Base-by-base conservation (phyloP, 2,113 vertebrate species). In the Oncorhynchus kisutch region DNA sequence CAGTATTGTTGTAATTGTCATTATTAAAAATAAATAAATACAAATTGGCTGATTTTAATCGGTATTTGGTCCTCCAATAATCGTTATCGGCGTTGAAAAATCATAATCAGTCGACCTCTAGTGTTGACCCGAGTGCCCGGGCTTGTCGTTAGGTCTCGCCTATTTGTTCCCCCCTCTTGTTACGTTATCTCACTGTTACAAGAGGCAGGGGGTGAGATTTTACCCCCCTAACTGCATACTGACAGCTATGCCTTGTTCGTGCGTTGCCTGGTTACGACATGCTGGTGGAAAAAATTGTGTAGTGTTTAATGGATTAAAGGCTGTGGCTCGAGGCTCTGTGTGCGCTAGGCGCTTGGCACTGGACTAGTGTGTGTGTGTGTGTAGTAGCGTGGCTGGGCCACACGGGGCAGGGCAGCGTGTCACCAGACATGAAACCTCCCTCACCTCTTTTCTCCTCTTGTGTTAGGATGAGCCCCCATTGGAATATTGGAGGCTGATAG, bases 191-290 rank as follows among this genome's bases (percentile, higher is more conserved):
- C 45, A 48, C 8, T 67, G 25, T 31, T 67, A 51, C 22, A 51
- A 14, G 22, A 51, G 16, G 29, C 31, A 16, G 49, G 14, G 4
- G 65, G 5, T 18, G 16, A 73, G 16, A 49, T 45, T 75, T 84
- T 66, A 78, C 57, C 71, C 62, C 78, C 62, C 60, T 49, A 49
- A 73, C 75, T 60, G 31, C 71, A 59, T 16, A 48, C 59, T 45
- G 76, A 78, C 74, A 71, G 70, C 76, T 39, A 14, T 22, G 34
- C 64, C 60, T 71, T 71, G 80, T 77, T 74, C 54, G n/a, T 12
- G 25, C 67, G 82, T 84, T 82, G 77, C 79, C 72, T 80, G 71
- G 78, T 65, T 74, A 76, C 80, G 16, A 70, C 74, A 67, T 48
- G 62, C 11, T n/a, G 54, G 57, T 13, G 11, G 4, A 45, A 45